Conservation (phyloP, 2,113 vertebrate genomes). For the Penelope pileata region DNA sequence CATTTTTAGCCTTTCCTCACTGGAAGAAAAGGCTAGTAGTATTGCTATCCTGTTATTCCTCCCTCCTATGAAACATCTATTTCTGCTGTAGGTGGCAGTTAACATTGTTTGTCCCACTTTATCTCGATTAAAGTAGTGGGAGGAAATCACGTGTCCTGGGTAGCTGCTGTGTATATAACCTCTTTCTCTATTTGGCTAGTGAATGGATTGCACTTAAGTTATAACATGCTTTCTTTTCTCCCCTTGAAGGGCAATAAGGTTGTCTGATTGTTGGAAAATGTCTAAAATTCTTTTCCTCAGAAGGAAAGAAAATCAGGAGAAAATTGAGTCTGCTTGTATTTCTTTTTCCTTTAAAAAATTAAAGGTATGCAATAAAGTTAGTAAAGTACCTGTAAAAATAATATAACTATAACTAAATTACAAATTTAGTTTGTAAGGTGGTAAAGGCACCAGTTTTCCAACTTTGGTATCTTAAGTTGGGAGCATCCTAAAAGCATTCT, state of each 20-base stretch:
- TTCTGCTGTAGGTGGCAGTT: slow-evolving; percentile 35
- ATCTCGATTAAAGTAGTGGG: slow-evolving; percentile 41
- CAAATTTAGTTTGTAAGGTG: too few species aligned
- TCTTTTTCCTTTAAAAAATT: not conserved
- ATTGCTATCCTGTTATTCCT: not conserved
- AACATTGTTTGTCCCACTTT: slow-evolving; percentile 56
- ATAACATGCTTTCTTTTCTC: not conserved
- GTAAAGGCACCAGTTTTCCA: not conserved
- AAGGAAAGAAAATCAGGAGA: not conserved
- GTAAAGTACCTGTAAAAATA: not conserved
- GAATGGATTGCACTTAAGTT: slow-evolving; percentile 40
- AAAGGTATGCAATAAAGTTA: not conserved
- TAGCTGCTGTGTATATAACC: not conserved
- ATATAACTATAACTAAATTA: not conserved
- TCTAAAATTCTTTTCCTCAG: not conserved
- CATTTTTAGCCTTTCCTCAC: slow-evolving; percentile 1
- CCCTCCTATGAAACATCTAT: slow-evolving; percentile 29
- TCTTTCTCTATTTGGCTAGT: slow-evolving; percentile 22
- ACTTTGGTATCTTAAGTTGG: not conserved
- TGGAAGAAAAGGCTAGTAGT: not conserved
- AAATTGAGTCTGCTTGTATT: not conserved
- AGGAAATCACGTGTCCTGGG: slow-evolving; percentile 48
- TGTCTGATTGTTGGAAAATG: not conserved
- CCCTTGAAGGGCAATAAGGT: slow-evolving; percentile 43
- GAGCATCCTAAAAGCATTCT: not conserved